Base-by-base conservation (phyloP, 2,113 vertebrate species). In the Tringa solitaria region DNA sequence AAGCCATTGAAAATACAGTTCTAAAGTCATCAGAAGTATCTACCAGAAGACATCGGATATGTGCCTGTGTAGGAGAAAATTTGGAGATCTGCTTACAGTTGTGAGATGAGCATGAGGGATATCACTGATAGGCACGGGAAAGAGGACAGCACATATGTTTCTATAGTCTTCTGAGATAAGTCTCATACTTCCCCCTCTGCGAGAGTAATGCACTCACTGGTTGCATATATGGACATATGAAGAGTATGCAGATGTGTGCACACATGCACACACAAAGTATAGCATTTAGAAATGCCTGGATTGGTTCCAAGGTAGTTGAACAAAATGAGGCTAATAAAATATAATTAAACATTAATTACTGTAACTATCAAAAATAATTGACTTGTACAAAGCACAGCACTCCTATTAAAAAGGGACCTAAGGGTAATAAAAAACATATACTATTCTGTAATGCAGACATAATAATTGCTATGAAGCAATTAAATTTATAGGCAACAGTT, bases 331-430 rank as follows among this genome's bases (percentile, higher is more conserved):
- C 95, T 97, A 98, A 98, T 98, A 97, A 98, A 98, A 97, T 96
- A 97, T 94, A 98, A 98, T 98, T 97, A 97, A 98, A 97, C 96
- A 98, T 98, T 98, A 98, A 98, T 98, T 98, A 98, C 93, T 95
- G 86, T 96, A 97, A 98, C 97, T 96, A 97, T 97, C 92, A 98
- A 98, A 98, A 98, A 98, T 98, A 98, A 98, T 96, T 97, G 97
- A 98, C 96, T 97, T 95, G 89, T 98, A 98, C 95, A 98, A 98
- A 98, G 94, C 97, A 95, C 96, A 96, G 93, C 69, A 97, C 93
- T 97, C 89, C 86, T 96, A 96, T 96, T 98, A 96, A 98, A 98
- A 97, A 94, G 89, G 85, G 97, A 95, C 94, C 78, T 96, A 96
- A 84, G 92, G 95, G 90, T 97, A 97, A 97, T 98, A 98, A 98